Conservation (phyloP, 2,888 invertebrate species). For the Mycalesis mineus region DNA sequence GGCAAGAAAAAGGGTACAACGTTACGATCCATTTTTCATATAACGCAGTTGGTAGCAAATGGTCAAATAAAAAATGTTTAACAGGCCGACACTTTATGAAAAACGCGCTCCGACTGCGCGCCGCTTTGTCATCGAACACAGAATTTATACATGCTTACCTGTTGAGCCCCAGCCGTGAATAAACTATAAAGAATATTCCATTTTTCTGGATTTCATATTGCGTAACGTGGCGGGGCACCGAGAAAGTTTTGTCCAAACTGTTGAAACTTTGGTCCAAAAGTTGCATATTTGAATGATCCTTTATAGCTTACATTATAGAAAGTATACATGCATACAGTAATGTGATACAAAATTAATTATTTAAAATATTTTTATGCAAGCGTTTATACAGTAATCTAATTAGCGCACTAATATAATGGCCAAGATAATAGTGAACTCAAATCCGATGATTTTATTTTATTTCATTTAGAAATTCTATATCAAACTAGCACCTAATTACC, state of each 20-base stretch:
- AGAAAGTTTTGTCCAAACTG: constrained; percentile 42
- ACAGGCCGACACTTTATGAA: constrained; percentile 77
- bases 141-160: constrained; percentile 74
- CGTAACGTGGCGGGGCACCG: constrained; percentile 48
- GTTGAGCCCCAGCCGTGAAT: constrained; percentile 72
- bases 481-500: no score
- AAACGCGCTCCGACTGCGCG: constrained; percentile 65
- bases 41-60: constrained; percentile 79
- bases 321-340: no score
- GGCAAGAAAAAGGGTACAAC: constrained; percentile 66
- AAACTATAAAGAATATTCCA: constrained; percentile 74
- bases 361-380: no score
- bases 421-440: no score
- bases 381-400: no score
- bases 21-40: constrained; percentile 78
- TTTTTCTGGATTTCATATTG: constrained; percentile 71
- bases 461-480: no score
- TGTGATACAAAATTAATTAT: no score
- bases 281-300: no score
- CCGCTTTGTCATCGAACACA: constrained; percentile 71
- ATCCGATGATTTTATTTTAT: no score
- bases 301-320: no score
- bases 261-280: no score
- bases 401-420: no score
- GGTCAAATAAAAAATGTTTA: constrained; percentile 76